Base-by-base conservation (phyloP, 2,797 vertebrate species). In the Megalops cyprinoides region DNA sequence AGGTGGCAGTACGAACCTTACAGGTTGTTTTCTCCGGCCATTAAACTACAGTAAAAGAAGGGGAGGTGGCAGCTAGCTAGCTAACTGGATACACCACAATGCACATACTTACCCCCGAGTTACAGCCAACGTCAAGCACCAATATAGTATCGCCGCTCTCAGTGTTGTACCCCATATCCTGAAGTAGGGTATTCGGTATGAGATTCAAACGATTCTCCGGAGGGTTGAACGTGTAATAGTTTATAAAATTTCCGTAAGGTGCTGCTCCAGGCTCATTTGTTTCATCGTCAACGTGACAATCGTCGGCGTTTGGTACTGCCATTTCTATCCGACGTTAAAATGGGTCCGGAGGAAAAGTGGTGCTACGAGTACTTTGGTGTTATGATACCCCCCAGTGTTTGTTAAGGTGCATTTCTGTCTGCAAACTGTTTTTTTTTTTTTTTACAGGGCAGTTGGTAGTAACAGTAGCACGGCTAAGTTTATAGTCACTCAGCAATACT, bases 111-210 rank as follows among this genome's bases (percentile, higher is more conserved):
- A 98, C 97, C 94, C 97, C 97, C 0, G 96, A 96, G 82, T 98
- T 98, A 85, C 97, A 98, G 0, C 97, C 97, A 74, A 97, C 96
- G 49, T 98, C 97, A 81, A 98, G 92, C 56, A 96, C 88, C 84
- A 97, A 87, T 0, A 95, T 91, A 0, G 79, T 74, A 46, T 80
- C 58, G 0, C 79, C 74, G 28, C 71, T 81, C 81, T 84, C 79
- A 37, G 85, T 42, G 85, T 77, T 12, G 80, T 53, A 69, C 0
- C 87, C 87, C 4, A 94, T 31, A 81, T 93, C 91, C 46, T 80
- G 78, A 1, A 96, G 90, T 0, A 97, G 92, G 0, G 93, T 87
- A 0, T 79, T 76, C 0, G 97, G 96, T 12, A 98, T 91, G 18
- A 98, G 92, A 65, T 87, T 88, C 74, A 97, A 9, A 0, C 97